Evolutionary conservation across 2,888 invertebrate species (phyloP), one percentile per base, ranked within the genome.

Genomic region (Brachylomia viminalis): DNA sequence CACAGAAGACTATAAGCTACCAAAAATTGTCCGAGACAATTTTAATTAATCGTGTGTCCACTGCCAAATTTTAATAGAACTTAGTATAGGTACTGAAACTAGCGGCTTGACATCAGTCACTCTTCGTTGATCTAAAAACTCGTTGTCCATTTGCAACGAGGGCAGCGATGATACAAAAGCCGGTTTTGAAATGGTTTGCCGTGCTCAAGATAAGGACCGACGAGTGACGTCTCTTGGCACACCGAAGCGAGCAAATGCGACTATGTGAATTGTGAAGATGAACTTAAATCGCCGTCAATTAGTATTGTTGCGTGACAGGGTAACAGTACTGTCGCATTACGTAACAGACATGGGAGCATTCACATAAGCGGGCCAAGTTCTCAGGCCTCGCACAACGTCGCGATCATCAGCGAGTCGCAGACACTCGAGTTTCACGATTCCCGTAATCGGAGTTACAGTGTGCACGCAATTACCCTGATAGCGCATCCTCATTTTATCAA

Each of bases 341-440:
- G 93, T 94, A 94, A 95, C 92, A 90, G 89, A 93, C 93, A 95
- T 95, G 95, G 92, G 95, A 95, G 93, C 89, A 89, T 92, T 92
- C 91, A 90, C 93, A 93, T 91, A 91, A 90, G 92, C 90, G 90
- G 89, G 91, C 90, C 89, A 88, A 90, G 94, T 94, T 95, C 95
- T 92, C 95, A 94, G 90, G 91, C 90, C 87, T 85, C 87, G 84
- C 78, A 80, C 83, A 84, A 84, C 80, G 72, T 73, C 75, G 90
- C 91, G 89, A 91, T 90, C 91, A 91, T 92, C 89, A 90, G 88
- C 90, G 91, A 90, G 91, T 92, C 90, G 92, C 92, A 87, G 89
- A 90, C 90, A 87, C 85, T 87, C 83, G 76, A 82, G 79, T 87
- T 87, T 82, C 86, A 91, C 89, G 91, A 92, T 93, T 93, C 92